Base-by-base conservation (phyloP, 1,140 invertebrate genomes). In the Drosophila malerkotliana region DNA sequence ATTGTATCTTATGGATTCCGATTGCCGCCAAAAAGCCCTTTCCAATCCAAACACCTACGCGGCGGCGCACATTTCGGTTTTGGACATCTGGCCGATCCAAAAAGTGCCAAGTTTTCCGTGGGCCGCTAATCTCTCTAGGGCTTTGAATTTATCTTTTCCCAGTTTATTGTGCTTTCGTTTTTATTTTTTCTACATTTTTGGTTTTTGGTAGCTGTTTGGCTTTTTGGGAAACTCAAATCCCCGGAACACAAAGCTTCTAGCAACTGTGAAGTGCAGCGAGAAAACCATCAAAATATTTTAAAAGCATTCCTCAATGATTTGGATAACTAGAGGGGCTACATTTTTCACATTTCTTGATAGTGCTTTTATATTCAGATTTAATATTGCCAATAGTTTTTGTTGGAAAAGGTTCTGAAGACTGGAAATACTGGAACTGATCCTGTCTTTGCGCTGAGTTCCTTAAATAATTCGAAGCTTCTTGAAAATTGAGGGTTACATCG, bases 1-100 rank as follows among this genome's bases (percentile, higher is more conserved):
- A 81, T 87, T 85, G 77, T 85, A 64, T 71, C 51, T 61, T 79
- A 71, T 87, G 72, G 74, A 41, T 78, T 28, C 73, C 77, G 67
- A 85, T 85, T 62, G 58, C 54, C 55, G 39, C 39, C 28, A 67
- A 54, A 54, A 71, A 74, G 77, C 67, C 73, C 54, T 80, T 80
- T 77, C 69, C 45, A 66, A 37, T 64, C 55, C 37, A 56, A 54
- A 82, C 82, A 78, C 82, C 82, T 77, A 85, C 82, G 71, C 54
- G 8, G n/a, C 41, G 34, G 9, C 41, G 21, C n/a, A 28, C 30
- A 63, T 53, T 48, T 55, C 24, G 18, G 34, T 68, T 69, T 57
- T 57, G 66, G 66, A 69, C 66, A 69, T 56, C 66, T 69, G 63
- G 62, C 44, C 32, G 53, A 64, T 73, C 45, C 12, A n/a, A n/a